These are phyloP conservation scores for Temnothorax curvispinosus DNA, from an alignment of 1,140 invertebrate species.

Conservation along the genomic window DNA sequence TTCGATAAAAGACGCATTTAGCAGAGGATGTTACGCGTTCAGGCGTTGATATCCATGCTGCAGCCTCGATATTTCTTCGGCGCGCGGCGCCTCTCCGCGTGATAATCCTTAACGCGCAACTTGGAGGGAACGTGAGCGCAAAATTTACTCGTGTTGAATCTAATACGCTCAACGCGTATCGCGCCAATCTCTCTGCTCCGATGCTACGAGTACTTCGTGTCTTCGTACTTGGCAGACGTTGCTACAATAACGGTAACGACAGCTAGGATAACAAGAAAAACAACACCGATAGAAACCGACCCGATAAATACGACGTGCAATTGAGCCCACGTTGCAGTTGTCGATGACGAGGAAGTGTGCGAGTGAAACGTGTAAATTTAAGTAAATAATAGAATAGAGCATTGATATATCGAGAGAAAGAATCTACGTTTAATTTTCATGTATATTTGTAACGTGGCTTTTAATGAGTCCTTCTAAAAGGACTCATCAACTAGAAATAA, in stretches of 20 bases:
- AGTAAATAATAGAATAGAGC: neutral
- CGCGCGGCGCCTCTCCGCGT: neutral
- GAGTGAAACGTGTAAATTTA: neutral
- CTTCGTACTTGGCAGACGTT: slow-evolving; percentile 40
- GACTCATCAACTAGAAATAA: neutral
- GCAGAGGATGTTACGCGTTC: neutral
- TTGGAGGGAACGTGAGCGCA: slow-evolving; percentile 24
- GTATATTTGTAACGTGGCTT: neutral
- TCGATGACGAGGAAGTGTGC: neutral
- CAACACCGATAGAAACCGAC: slow-evolving; percentile 49
- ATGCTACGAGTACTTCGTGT: slow-evolving; percentile 6
- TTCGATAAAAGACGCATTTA: slow-evolving; percentile 12
- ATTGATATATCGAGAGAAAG: neutral
- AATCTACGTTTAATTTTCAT: slow-evolving; percentile 1
- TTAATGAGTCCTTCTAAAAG: neutral
- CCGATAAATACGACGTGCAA: slow-evolving; percentile 60
- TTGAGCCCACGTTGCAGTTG: slow-evolving; percentile 54
- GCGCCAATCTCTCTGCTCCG: slow-evolving; percentile 29
- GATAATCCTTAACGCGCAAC: slow-evolving; percentile 38
- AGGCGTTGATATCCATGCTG: neutral
- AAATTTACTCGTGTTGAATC: slow-evolving; percentile 38
- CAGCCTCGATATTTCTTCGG: slow-evolving; percentile 7
- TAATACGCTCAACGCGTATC: slow-evolving; percentile 28
- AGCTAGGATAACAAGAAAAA: slow-evolving; percentile 63
- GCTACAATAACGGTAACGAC: slow-evolving; percentile 71